Conservation (phyloP, 2,113 vertebrate species). For the Benitochromis conjunctus region DNA sequence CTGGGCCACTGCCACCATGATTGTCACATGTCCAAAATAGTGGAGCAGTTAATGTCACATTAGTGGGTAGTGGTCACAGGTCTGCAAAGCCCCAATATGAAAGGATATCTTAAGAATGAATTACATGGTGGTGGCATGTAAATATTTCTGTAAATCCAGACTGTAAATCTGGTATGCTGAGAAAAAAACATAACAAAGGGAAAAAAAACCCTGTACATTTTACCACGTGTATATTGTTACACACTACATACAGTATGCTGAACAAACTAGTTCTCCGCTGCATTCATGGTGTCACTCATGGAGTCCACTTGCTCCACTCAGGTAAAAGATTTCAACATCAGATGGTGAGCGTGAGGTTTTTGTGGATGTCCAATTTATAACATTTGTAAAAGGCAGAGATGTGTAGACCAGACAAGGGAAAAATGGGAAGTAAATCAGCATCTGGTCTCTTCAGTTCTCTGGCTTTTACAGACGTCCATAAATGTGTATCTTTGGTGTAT, state of each 20-base stretch:
- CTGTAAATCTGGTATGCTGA: neutral
- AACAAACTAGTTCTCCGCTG: neutral
- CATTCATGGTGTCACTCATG: neutral
- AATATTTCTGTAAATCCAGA: neutral
- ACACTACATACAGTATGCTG: neutral
- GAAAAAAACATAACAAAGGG: neutral
- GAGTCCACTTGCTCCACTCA: neutral
- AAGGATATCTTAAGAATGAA: neutral
- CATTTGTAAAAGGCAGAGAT: neutral
- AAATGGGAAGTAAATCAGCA: neutral
- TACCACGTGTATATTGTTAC: neutral
- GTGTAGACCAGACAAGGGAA: neutral
- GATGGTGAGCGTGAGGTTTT: neutral
- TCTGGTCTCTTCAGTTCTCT: neutral
- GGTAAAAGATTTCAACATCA: neutral
- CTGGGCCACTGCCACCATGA: too few species aligned
- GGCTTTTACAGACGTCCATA: neutral
- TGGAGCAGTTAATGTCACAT: too few species aligned
- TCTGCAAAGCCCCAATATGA: neutral
- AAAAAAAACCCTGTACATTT: neutral
- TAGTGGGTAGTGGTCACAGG: too few species aligned
- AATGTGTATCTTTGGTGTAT: neutral
- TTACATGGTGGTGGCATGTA: neutral
- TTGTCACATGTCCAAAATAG: too few species aligned
- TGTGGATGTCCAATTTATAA: neutral